These are phyloP conservation scores for Mimas tiliae DNA, from an alignment of 2,888 invertebrate species.

Conservation along the genomic window DNA sequence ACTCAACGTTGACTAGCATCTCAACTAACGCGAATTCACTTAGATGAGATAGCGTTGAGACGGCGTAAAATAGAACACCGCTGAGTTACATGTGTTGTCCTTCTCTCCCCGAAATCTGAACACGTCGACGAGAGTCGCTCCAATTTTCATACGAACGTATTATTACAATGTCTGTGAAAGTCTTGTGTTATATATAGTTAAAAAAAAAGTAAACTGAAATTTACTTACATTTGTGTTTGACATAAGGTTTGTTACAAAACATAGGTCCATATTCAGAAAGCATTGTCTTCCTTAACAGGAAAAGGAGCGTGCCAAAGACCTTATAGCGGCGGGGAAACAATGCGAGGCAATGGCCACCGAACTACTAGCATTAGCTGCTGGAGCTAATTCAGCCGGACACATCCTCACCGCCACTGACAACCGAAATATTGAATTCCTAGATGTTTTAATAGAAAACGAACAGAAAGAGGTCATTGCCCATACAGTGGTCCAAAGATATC, in stretches of 20 bases:
- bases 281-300: conserved; percentile 84
- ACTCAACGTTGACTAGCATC: no score
- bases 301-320: conserved; percentile 98
- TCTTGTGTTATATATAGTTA: no score
- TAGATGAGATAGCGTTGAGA: no score
- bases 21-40: no score
- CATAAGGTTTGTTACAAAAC: conserved; percentile 3
- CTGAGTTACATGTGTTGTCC: no score
- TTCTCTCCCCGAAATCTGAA: no score
- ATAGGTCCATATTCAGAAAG: conserved; percentile 45
- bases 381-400: conserved; percentile 96
- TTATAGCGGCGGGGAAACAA: conserved; percentile 97
- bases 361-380: conserved; percentile 95
- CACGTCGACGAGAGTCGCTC: no score
- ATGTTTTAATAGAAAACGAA: conserved; percentile 98
- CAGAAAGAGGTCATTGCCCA: conserved; percentile 99
- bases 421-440: conserved; percentile 96
- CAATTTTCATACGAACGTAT: no score
- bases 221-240: no score
- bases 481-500: conserved; percentile 98
- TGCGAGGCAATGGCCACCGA: conserved; percentile 99
- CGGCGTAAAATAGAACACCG: no score
- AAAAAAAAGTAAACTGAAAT: no score
- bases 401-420: conserved; percentile 98
- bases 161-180: no score